Base-by-base conservation (phyloP, 2,888 invertebrate genomes). In the Drosophila mercatorum region DNA sequence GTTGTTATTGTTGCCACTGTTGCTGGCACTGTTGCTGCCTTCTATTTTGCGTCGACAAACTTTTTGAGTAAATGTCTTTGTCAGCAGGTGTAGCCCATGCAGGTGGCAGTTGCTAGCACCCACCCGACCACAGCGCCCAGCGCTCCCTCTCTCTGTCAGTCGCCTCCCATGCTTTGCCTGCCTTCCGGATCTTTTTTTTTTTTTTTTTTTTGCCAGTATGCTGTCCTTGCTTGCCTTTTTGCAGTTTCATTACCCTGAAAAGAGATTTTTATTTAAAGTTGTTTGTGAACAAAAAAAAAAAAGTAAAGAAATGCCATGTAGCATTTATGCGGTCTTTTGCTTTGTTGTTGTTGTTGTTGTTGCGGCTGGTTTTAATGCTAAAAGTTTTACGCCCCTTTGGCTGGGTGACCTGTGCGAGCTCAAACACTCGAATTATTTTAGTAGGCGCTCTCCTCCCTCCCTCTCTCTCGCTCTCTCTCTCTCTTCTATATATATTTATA, bases 11-110 rank as follows among this genome's bases (percentile, higher is more conserved):
- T 66, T 68, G 28, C 28, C 3, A 17, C 17, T 68, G 71, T 40
- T 68, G 28, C 28, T 28, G 62, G 55, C 65, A 47, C 57, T 78
- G 72, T 70, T 75, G 67, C 73, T 74, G 67, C 74, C 77, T 82
- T 74, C 80, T 84, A 74, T 83, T 86, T 86, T 83, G 66, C 63
- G 80, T 83, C 68, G 78, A 71, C 76, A 89, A 83, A 89, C 75
- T 89, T 86, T 86, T 89, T 86, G 86, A 89, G 86, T 89, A 89
- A 86, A 86, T 86, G 86, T 86, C 86, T 86, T 86, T 86, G 86
- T 86, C 86, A 86, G 86, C 86, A 86, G 89, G 88, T 89, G 86
- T 85, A 82, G 80, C 36, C 56, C 71, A 66, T 72, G 77, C 80
- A 73, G 77, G 73, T 75, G 78, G 53, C 72, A 59, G 41, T 49